phyloP scores from a whole-genome alignment of 2,113 vertebrate species.

The Centropus bengalensis region DNA sequence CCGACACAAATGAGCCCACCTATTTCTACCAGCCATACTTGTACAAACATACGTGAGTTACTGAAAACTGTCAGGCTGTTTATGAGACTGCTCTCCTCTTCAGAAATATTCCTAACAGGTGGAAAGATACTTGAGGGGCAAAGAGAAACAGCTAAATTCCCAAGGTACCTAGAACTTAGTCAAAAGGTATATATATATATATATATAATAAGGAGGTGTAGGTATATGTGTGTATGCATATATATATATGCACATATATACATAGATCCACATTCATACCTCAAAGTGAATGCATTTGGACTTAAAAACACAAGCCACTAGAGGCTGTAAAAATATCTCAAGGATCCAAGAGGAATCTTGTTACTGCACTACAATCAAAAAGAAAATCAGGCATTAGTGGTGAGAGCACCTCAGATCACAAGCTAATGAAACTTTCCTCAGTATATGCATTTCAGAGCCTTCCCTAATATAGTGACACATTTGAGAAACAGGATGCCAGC shows the following conservation, averaged over 20 bases:
- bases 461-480: not conserved
- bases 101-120: not conserved
- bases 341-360: not conserved
- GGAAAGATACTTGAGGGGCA: not conserved
- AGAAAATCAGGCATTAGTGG: not conserved
- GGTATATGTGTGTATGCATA: rapidly evolving
- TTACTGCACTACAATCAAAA: not conserved
- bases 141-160: not conserved
- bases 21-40: not conserved
- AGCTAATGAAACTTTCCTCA: not conserved
- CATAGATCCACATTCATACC: not conserved
- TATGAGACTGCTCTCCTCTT: not conserved
- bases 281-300: not conserved
- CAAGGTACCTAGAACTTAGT: not conserved
- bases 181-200: not conserved
- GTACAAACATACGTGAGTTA: not conserved
- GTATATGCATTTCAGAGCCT: not conserved
- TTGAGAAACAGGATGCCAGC: not conserved
- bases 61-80: not conserved
- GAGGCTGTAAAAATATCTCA: not conserved
- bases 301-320: not conserved
- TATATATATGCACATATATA: not conserved
- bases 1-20: not conserved
- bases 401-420: not conserved
- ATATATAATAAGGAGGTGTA: not conserved